A percentile compares a stretch with the other conserved stretches of the same genome.
These are phyloP conservation scores for Nilaparvata lugens DNA, from an alignment of 1,140 invertebrate genomes.

Conservation along the genomic window DNA sequence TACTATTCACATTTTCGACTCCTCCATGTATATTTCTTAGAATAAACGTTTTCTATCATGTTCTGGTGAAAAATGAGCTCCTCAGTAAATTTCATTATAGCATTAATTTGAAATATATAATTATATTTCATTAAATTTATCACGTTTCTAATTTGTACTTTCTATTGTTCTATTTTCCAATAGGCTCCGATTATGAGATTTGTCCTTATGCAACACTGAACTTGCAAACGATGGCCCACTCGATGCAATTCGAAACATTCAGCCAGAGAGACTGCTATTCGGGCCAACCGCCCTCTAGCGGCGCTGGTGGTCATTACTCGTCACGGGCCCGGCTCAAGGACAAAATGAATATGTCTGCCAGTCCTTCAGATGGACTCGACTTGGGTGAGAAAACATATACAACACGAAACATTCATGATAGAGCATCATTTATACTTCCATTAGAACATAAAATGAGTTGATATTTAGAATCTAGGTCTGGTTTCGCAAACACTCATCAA, in stretches of 20 bases:
- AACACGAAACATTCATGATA: too few species aligned
- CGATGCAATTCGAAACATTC: slow-evolving; percentile 69
- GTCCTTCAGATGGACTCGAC: slow-evolving; percentile 23
- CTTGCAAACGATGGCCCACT: slow-evolving; percentile 45
- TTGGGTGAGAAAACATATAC: slow-evolving; percentile 15
- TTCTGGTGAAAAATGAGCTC: too few species aligned
- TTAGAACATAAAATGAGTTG: too few species aligned
- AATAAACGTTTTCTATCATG: too few species aligned
- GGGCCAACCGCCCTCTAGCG: not conserved
- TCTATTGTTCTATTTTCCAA: not conserved
- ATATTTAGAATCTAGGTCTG: too few species aligned
- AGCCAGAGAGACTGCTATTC: slow-evolving; percentile 41
- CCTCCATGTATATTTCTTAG: too few species aligned
- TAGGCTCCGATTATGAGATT: slow-evolving; percentile 63
- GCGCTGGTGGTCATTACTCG: slow-evolving; percentile 5
- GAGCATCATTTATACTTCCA: too few species aligned
- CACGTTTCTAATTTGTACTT: not conserved
- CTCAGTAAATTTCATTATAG: too few species aligned
- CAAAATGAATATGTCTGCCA: slow-evolving; percentile 13
- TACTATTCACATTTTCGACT: too few species aligned
- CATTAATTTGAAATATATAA: too few species aligned
- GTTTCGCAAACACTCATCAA: too few species aligned
- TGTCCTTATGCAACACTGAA: slow-evolving; percentile 77
- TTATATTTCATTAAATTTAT: too few species aligned
- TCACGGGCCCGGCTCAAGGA: not conserved